Evolutionary conservation across 2,797 vertebrate species (phyloP).

Genomic region (Pangasius mekongensis): DNA sequence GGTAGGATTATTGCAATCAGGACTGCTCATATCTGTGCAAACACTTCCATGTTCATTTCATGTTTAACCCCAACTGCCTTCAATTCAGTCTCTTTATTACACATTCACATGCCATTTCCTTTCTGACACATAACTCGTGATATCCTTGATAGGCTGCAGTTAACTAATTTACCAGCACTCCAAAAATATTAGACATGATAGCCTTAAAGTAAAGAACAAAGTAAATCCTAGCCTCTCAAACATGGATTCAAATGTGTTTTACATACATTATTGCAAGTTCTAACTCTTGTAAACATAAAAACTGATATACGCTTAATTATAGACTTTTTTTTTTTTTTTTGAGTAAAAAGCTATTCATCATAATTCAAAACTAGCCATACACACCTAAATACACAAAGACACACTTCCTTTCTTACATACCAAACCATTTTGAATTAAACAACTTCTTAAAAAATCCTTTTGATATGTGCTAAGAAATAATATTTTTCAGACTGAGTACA

Average conservation of each 20-base stretch:
- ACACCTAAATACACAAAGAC: neutral
- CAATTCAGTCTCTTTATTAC: neutral
- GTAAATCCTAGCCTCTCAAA: neutral
- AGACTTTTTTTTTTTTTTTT: neutral
- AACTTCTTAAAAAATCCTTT: neutral
- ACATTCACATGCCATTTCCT: neutral
- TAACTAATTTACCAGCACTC: too few species aligned
- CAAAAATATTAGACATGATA: neutral
- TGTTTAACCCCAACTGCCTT: neutral
- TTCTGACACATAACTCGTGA: neutral
- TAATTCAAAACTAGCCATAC: neutral
- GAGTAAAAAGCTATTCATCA: neutral
- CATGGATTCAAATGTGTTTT: neutral
- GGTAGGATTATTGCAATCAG: neutral
- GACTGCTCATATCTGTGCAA: neutral
- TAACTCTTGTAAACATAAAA: conserved; percentile 1
- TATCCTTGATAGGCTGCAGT: neutral
- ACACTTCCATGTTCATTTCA: neutral
- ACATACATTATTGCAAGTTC: neutral
- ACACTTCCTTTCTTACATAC: neutral
- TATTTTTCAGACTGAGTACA: neutral
- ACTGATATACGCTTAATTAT: neutral
- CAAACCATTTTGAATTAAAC: neutral
- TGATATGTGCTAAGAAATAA: neutral
- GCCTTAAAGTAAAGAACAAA: neutral